These are phyloP conservation scores for Mus spicilegus DNA, from an alignment of 2,113 vertebrate genomes.

Conservation along the genomic window DNA sequence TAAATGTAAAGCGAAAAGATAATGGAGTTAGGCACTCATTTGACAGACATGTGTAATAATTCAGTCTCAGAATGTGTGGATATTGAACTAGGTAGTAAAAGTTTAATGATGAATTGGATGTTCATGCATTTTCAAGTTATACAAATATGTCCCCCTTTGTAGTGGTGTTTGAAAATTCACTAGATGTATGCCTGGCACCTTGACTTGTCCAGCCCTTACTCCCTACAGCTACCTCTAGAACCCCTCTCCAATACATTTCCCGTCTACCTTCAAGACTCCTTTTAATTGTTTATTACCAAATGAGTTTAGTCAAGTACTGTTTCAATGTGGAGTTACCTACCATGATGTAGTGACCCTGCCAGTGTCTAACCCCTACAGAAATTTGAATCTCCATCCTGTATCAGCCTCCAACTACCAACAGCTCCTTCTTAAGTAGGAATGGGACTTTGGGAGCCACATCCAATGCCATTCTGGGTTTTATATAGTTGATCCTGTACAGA, in stretches of 20 bases:
- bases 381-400: neutral
- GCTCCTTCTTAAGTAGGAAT: neutral
- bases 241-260: neutral
- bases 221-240: neutral
- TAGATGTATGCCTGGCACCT: too few relatives aligned
- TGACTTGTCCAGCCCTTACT: too few relatives aligned
- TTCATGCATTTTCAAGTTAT: neutral
- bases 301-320: neutral
- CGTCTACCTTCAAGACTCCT: neutral
- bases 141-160: neutral
- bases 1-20: neutral
- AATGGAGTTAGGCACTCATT: neutral
- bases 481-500: neutral
- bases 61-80: neutral
- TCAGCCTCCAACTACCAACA: neutral
- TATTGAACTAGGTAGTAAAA: neutral
- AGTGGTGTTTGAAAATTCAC: neutral
- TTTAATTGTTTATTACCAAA: neutral
- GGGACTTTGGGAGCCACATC: neutral
- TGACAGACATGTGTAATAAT: neutral
- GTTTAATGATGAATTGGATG: neutral
- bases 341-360: neutral
- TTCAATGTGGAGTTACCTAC: neutral
- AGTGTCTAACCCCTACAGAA: neutral
- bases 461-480: neutral